Evolutionary conservation across 1,140 invertebrate species (phyloP).

Genomic region (Cyclargus thomasi): DNA sequence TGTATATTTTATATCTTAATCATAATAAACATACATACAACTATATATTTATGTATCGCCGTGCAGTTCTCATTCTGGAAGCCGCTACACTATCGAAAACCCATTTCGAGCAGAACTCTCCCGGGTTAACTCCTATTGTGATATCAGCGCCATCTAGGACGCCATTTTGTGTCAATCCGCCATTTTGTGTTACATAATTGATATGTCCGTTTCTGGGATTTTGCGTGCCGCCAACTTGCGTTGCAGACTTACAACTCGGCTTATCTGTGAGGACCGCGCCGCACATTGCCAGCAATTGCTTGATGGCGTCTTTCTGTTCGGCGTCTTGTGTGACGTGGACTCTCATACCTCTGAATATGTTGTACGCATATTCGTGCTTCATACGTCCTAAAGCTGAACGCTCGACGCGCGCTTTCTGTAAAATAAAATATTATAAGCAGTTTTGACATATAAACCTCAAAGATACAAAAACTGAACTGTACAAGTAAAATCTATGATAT

Average conservation of each 20-base stretch:
- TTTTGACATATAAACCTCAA: background rate
- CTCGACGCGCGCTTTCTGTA: conserved; percentile 58
- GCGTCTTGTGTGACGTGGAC: conserved; percentile 35
- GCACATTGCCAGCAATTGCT: conserved; percentile 46
- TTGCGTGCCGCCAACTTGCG: conserved; percentile 26
- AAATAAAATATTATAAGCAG: no score
- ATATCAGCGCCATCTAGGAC: conserved; percentile 32
- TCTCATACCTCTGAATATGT: conserved; percentile 44
- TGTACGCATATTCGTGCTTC: conserved; percentile 45
- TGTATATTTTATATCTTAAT: no score
- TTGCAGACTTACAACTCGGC: background rate
- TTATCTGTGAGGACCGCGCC: conserved; percentile 34
- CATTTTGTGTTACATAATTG: conserved; percentile 21
- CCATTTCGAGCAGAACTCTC: conserved; percentile 52
- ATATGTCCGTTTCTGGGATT: background rate
- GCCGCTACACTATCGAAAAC: conserved; percentile 60
- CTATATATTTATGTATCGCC: conserved; percentile 34
- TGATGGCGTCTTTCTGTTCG: conserved; percentile 38
- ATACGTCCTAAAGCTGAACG: conserved; percentile 37
- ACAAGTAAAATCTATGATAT: no score
- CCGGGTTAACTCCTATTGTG: conserved; percentile 34
- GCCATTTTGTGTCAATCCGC: conserved; percentile 31
- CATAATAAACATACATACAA: background rate
- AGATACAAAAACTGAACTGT: background rate
- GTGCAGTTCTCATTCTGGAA: conserved; percentile 46